A percentile compares a stretch with the other conserved stretches of the same genome.
Evolutionary conservation across 2,888 invertebrate genomes (phyloP).

Genomic region (Athrips mouffetella): DNA sequence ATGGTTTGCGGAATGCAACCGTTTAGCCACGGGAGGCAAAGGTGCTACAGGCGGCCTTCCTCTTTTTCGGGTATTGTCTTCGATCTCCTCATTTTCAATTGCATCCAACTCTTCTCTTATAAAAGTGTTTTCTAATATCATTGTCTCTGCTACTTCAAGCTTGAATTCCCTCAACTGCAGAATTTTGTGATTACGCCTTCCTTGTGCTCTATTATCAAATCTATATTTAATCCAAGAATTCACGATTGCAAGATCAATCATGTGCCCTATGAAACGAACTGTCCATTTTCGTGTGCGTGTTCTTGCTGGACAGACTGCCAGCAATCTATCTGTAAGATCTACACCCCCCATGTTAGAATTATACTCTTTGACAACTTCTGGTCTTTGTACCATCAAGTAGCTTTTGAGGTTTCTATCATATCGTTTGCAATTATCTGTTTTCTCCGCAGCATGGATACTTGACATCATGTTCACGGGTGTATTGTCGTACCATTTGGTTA

Average conservation of each 20-base stretch:
- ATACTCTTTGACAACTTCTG: conserved; percentile 20
- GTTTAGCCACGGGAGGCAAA: conserved; percentile 14
- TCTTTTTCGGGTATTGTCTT: conserved; percentile 12
- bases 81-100: not conserved
- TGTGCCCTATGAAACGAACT: conserved; percentile 15
- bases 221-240: conserved; percentile 22
- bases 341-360: conserved; percentile 25
- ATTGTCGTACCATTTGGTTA: conserved; percentile 23
- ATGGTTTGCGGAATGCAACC: conserved; percentile 15
- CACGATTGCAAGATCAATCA: conserved; percentile 17
- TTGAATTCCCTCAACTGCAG: conserved; percentile 1
- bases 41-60: conserved; percentile 12
- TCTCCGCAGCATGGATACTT: conserved; percentile 14
- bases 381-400: conserved; percentile 16
- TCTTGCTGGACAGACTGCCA: conserved; percentile 17
- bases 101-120: not conserved
- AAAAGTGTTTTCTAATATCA: not conserved
- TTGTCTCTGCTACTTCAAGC: not conserved
- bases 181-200: not conserved
- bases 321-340: conserved; percentile 21
- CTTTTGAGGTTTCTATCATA: conserved; percentile 16
- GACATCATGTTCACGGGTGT: conserved; percentile 20
- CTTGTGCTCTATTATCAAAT: conserved; percentile 10
- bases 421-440: conserved; percentile 17
- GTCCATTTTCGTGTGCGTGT: conserved; percentile 21